Evolutionary conservation across 2,113 vertebrate genomes (phyloP).

Genomic region (Gnathonemus longibarbis): DNA sequence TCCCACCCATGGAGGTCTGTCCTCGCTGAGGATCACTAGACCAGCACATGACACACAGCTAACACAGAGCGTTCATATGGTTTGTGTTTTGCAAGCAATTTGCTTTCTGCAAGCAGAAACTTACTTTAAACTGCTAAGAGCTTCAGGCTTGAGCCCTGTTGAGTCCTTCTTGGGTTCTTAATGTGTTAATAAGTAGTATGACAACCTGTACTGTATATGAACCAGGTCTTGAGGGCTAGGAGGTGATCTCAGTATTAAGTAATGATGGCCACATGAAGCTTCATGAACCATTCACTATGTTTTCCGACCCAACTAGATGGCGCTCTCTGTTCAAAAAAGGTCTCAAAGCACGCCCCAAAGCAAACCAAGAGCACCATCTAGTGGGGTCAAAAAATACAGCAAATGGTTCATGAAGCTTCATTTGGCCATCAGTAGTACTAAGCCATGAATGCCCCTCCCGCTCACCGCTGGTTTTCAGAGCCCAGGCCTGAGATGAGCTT

Average conservation of each 20-base stretch:
- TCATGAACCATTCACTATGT: neutral
- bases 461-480: slow-evolving; percentile 84
- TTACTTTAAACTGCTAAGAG: neutral
- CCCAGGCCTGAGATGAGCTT: slow-evolving; percentile 88
- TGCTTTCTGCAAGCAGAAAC: neutral
- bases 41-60: neutral
- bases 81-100: neutral
- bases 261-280: neutral
- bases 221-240: neutral
- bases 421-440: neutral
- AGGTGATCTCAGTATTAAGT: neutral
- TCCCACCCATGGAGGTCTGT: neutral
- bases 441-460: neutral
- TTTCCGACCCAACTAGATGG: neutral
- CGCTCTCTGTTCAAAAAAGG: neutral
- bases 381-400: neutral
- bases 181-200: neutral
- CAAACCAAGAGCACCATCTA: neutral
- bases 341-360: neutral
- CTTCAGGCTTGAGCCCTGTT: neutral
- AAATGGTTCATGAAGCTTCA: neutral
- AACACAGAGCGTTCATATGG: neutral
- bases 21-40: neutral
- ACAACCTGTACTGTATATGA: neutral
- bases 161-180: neutral